Evolutionary conservation across 2,888 invertebrate genomes (phyloP).

Genomic region (Nysson spinosus): DNA sequence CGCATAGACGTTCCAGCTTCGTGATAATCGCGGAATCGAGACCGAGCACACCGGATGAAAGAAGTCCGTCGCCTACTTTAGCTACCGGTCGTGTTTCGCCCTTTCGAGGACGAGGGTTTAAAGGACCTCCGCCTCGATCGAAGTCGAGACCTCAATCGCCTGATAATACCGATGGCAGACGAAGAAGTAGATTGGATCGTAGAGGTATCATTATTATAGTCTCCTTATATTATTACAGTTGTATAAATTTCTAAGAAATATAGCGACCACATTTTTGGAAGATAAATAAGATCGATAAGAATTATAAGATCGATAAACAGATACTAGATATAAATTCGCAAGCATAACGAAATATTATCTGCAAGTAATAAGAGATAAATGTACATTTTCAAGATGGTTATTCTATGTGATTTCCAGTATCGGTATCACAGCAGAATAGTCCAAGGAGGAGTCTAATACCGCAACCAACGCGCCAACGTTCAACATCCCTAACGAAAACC

Average conservation of each 20-base stretch:
- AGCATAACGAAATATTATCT: background rate
- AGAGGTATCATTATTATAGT: slow-evolving; percentile 54
- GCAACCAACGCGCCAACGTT: slow-evolving; percentile 68
- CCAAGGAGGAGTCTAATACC: slow-evolving; percentile 74
- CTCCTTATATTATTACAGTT: too few species aligned
- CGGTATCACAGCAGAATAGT: slow-evolving; percentile 72
- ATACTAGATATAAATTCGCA: too few species aligned
- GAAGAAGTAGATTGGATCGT: slow-evolving; percentile 53
- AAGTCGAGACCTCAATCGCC: slow-evolving; percentile 80
- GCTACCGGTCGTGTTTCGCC: slow-evolving; percentile 80
- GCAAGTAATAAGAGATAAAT: background rate
- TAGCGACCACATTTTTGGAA: too few species aligned
- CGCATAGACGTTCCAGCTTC: slow-evolving; percentile 84
- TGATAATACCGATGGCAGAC: slow-evolving; percentile 45
- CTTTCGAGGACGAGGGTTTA: slow-evolving; percentile 81
- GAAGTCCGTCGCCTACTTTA: slow-evolving; percentile 77
- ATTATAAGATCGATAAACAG: too few species aligned
- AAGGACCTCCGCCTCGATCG: slow-evolving; percentile 72
- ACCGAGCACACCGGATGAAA: slow-evolving; percentile 77
- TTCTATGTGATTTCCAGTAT: slow-evolving; percentile 56
- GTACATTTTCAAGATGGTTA: background rate
- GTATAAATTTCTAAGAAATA: background rate
- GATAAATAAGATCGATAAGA: too few species aligned
- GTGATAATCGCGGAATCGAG: slow-evolving; percentile 83
- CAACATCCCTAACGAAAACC: slow-evolving; percentile 66